phyloP scores from a whole-genome alignment of 2,888 invertebrate genomes.

The Tyria jacobaeae region DNA sequence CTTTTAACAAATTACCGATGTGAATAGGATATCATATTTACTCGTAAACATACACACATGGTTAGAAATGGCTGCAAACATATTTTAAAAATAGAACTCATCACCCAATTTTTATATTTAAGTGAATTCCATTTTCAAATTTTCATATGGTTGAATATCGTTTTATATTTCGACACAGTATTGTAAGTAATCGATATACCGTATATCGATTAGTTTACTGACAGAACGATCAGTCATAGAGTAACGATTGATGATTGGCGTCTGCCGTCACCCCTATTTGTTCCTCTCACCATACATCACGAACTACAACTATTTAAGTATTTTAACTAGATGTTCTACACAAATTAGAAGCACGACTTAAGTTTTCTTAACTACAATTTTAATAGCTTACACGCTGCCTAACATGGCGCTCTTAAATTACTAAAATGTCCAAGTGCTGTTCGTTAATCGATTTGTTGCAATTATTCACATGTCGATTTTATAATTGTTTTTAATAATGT shows the following conservation, averaged over 20 bases:
- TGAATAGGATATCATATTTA: constrained; percentile 27
- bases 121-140: constrained; percentile 8
- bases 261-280: constrained; percentile 54
- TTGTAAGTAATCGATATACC: constrained; percentile 51
- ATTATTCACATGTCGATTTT: constrained; percentile 16
- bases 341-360: constrained; percentile 76
- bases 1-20: constrained; percentile 25
- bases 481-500: constrained; percentile 1
- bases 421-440: constrained; percentile 28
- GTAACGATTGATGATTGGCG: constrained; percentile 62
- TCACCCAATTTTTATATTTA: background rate
- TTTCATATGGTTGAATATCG: constrained; percentile 25
- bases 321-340: constrained; percentile 57
- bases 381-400: constrained; percentile 57
- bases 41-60: background rate
- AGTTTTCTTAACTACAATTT: constrained; percentile 75
- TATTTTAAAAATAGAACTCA: background rate
- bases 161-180: constrained; percentile 46
- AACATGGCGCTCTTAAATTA: constrained; percentile 52
- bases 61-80: background rate
- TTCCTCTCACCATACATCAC: constrained; percentile 64
- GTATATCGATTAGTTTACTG: constrained; percentile 67
- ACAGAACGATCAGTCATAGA: constrained; percentile 70
- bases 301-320: constrained; percentile 53
- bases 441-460: constrained; percentile 40